Percentiles rank a stretch among this genome's conserved stretches.
These are phyloP conservation scores for Pleuronectes platessa DNA, from an alignment of 2,113 vertebrate species.

Conservation along the genomic window DNA sequence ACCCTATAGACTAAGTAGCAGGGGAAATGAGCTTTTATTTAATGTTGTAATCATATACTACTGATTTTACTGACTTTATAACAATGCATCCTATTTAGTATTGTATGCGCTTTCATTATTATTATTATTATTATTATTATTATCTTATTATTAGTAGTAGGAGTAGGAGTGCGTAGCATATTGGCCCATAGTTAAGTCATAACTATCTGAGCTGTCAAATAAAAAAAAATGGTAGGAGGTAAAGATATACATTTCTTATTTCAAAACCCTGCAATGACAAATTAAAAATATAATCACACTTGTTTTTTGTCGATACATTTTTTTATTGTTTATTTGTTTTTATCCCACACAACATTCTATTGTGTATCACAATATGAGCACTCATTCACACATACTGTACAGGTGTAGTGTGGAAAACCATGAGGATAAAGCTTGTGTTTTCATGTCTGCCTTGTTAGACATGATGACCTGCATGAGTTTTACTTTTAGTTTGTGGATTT, in stretches of 20 bases:
- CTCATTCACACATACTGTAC: neutral
- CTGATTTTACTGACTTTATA: too few relatives aligned
- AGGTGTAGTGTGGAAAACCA: neutral
- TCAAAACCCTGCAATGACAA: neutral
- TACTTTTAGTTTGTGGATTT: constrained; percentile 5
- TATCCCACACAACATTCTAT: neutral
- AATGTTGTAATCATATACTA: too few relatives aligned
- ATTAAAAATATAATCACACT: constrained; percentile 11
- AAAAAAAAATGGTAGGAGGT: neutral
- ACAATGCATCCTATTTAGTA: too few relatives aligned
- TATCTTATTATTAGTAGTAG: too few relatives aligned
- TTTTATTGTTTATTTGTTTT: too few relatives aligned
- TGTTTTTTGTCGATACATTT: constrained; percentile 2
- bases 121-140: too few relatives aligned
- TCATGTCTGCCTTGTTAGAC: neutral
- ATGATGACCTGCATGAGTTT: neutral
- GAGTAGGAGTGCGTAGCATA: too few relatives aligned
- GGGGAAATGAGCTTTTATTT: too few relatives aligned
- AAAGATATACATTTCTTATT: neutral
- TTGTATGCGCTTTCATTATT: too few relatives aligned
- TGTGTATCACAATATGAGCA: neutral
- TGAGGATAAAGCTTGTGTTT: neutral
- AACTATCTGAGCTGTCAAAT: neutral
- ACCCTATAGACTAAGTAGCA: too few relatives aligned
- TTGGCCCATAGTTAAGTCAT: too few relatives aligned